Percentiles rank a stretch among this genome's conserved stretches.
phyloP scores from a whole-genome alignment of 2,888 invertebrate genomes.

The Deroplatys truncata region DNA sequence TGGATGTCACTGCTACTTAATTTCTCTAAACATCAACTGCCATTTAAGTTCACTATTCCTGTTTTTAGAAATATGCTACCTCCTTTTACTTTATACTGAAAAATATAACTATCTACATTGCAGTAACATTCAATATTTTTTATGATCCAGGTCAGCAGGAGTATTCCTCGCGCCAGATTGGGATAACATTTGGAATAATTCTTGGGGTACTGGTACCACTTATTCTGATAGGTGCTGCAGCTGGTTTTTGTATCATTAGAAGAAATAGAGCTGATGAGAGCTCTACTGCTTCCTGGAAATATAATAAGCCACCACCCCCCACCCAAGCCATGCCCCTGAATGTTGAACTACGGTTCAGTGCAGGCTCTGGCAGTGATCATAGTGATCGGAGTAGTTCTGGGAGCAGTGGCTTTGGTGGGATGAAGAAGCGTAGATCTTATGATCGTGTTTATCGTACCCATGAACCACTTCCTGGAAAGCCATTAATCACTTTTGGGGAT shows the following conservation, averaged over 20 bases:
- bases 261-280: background rate
- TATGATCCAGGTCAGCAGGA: slow-evolving; percentile 47
- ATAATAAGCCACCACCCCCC: background rate
- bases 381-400: slow-evolving; percentile 13
- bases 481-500: slow-evolving; percentile 74
- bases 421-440: slow-evolving; percentile 67
- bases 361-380: background rate
- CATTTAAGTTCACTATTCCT: too few relatives aligned
- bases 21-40: too few relatives aligned
- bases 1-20: too few relatives aligned
- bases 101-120: background rate
- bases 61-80: too few relatives aligned
- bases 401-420: slow-evolving; percentile 28
- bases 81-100: background rate
- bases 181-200: slow-evolving; percentile 70
- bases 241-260: slow-evolving; percentile 49
- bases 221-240: slow-evolving; percentile 51
- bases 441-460: slow-evolving; percentile 80
- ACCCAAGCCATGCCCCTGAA: background rate
- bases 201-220: slow-evolving; percentile 66
- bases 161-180: slow-evolving; percentile 64
- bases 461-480: slow-evolving; percentile 72
- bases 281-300: slow-evolving; percentile 24
- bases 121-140: background rate
- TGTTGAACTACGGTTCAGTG: background rate